Base-by-base conservation (phyloP, 2,113 vertebrate species). In the Neopipo cinnamomea region DNA sequence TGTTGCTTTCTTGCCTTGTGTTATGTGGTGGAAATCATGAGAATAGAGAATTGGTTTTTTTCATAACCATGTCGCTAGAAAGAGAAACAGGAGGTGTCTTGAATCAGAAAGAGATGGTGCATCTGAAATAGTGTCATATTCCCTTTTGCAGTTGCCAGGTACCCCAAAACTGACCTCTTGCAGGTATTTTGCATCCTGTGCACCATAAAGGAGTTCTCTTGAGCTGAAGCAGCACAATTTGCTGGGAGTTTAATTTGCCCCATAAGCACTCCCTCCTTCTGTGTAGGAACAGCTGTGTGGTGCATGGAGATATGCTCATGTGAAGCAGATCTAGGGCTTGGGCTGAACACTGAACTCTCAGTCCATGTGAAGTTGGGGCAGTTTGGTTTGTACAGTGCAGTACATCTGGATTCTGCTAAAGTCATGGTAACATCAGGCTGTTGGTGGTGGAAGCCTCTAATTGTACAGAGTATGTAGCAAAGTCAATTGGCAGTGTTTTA, bases 401-500 rank as follows among this genome's bases (percentile, higher is more conserved):
- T 52, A 10, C 11, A 5, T 0, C 1, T 30, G 50, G 35, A 46
- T 25, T 53, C 28, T 17, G 20, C 39, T 58, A 42, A 41, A 81
- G 33, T 44, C 24, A 8, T 4, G 5, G 31, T n/a, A 22, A 23
- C 1, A 0, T 13, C 49, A 17, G 10, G 24, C 20, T 74, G 23
- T 15, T 63, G 35, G 19, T 53, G 8, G 4, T 88, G 16, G 61
- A 86, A 86, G 22, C 15, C 35, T 24, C 11, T 30, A 35, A 21
- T 11, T 42, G 24, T 27, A 11, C 20, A 39, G 22, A 18, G 2
- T 21, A 13, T 0, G 0, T 7, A 67, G 10, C 10, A 44, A 49
- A 75, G 33, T 25, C 5, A 4, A 35, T 16, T 49, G 31, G 8
- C 30, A 67, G 11, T 24, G 23, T 46, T 59, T 78, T 44, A 67